Evolutionary conservation across 2,797 vertebrate genomes (phyloP).

Genomic region (Cossypha dichroa): DNA sequence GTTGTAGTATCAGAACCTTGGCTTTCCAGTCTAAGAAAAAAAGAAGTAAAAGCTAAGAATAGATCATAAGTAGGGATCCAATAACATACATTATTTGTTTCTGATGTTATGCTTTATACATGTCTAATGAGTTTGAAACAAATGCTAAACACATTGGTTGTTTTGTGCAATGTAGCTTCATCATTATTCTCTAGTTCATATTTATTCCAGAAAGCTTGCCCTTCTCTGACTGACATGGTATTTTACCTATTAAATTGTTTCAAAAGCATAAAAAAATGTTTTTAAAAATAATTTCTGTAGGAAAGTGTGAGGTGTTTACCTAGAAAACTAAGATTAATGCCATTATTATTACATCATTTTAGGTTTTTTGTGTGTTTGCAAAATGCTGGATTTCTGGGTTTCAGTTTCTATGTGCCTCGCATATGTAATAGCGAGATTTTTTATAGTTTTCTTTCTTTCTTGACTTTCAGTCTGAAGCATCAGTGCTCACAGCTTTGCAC

Average conservation of each 20-base stretch:
- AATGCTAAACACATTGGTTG: not conserved
- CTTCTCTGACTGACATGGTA: not conserved
- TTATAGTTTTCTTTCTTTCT: not conserved
- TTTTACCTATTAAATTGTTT: not conserved
- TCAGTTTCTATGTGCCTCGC: conserved; percentile 22
- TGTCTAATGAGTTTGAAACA: not conserved
- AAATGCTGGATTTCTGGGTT: not conserved
- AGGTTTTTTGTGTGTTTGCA: not conserved
- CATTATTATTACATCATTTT: not conserved
- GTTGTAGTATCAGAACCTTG: conserved; percentile 35
- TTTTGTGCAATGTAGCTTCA: not conserved
- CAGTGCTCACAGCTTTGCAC: not conserved
- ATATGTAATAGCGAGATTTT: fast-evolving
- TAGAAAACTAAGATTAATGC: not conserved
- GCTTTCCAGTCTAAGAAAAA: conserved; percentile 9
- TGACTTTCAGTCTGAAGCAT: not conserved
- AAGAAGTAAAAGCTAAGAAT: not conserved
- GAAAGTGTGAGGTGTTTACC: not conserved
- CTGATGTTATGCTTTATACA: not conserved
- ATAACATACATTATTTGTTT: not conserved
- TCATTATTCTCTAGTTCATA: not conserved
- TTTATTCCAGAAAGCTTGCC: not conserved
- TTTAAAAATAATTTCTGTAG: not conserved
- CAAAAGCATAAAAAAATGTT: not conserved
- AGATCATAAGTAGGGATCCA: not conserved